Evolutionary conservation across 2,113 vertebrate genomes (phyloP).

Genomic region (Zosterops japonicus): DNA sequence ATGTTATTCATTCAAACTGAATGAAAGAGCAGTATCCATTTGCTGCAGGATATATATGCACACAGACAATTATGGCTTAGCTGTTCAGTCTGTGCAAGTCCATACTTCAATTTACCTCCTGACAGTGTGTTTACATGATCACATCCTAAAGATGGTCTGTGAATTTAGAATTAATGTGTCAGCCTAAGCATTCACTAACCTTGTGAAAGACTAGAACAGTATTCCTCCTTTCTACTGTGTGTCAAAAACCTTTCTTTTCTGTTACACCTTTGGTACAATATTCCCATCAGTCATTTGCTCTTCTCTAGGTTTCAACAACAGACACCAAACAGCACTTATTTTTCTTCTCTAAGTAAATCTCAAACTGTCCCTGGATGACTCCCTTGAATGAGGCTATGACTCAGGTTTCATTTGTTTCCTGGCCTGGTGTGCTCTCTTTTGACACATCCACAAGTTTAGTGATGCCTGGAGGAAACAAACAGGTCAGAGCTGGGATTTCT

Average conservation of each 20-base stretch:
- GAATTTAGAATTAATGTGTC: not conserved
- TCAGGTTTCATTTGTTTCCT: slow-evolving; percentile 39
- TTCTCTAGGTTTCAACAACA: not conserved
- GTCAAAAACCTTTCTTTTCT: not conserved
- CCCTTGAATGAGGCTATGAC: not conserved
- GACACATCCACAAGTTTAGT: not conserved
- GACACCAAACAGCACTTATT: not conserved
- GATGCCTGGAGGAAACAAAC: slow-evolving; percentile 12
- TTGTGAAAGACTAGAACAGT: not conserved
- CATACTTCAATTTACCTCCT: not conserved
- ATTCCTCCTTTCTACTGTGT: not conserved
- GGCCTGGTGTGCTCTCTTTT: not conserved
- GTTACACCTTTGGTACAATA: not conserved
- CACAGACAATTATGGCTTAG: not conserved
- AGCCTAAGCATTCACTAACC: not conserved
- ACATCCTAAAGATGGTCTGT: not conserved
- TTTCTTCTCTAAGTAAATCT: not conserved
- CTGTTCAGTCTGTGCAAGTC: not conserved
- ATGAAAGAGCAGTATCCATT: slow-evolving; percentile 23
- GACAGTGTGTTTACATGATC: not conserved
- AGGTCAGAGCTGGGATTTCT: not conserved
- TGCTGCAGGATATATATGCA: slow-evolving; percentile 9
- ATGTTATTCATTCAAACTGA: slow-evolving; percentile 8
- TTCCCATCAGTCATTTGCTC: not conserved
- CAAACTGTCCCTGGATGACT: slow-evolving; percentile 1